These are phyloP conservation scores for Platichthys stellatus DNA, from an alignment of 2,113 vertebrate species.

Conservation along the genomic window DNA sequence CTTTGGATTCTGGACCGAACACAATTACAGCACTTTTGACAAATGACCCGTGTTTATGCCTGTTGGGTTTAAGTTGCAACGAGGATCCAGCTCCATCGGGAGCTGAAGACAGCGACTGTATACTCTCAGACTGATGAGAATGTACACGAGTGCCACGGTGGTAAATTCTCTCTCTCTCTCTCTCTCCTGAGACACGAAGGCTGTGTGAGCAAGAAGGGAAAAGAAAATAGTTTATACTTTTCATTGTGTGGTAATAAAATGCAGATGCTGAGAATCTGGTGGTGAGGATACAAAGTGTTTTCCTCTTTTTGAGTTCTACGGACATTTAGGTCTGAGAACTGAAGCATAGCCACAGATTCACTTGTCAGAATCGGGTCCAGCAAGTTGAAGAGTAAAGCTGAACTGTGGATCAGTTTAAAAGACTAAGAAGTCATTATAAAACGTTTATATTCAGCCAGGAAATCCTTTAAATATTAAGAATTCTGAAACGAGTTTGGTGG, in stretches of 20 bases:
- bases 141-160: not conserved
- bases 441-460: too few species aligned
- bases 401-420: too few species aligned
- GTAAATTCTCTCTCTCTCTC: not conserved
- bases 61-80: conserved; percentile 52
- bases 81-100: conserved; percentile 34
- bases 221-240: conserved; percentile 3
- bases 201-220: conserved; percentile 4
- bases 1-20: conserved; percentile 43
- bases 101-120: conserved; percentile 27
- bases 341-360: too few species aligned
- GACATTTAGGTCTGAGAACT: not conserved
- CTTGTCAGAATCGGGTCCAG: too few species aligned
- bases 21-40: conserved; percentile 55
- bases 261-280: conserved; percentile 34
- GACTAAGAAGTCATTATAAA: too few species aligned
- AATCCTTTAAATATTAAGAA: too few species aligned
- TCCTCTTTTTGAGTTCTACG: not conserved
- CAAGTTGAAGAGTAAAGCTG: too few species aligned
- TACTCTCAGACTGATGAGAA: conserved; percentile 29
- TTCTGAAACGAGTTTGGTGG: too few species aligned
- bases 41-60: conserved; percentile 57
- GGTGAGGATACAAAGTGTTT: not conserved
- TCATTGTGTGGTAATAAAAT: conserved; percentile 36
- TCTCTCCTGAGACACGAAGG: conserved; percentile 22